phyloP scores from a whole-genome alignment of 1,140 invertebrate genomes.

The Vanessa atalanta region DNA sequence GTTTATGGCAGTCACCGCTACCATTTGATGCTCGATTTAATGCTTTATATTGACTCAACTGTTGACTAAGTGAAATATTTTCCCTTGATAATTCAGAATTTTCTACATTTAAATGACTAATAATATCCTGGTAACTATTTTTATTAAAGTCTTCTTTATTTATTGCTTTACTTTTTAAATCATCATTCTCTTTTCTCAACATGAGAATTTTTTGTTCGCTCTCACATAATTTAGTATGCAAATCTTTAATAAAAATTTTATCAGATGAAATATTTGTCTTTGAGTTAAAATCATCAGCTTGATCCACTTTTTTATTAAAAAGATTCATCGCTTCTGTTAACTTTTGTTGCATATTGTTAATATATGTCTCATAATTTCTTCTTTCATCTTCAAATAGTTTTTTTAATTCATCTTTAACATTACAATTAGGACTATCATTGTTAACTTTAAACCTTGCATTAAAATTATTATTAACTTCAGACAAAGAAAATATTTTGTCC shows the following conservation, averaged over 20 bases:
- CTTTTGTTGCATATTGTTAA: slow-evolving; percentile 68
- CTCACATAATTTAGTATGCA: slow-evolving; percentile 71
- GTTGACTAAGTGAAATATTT: slow-evolving; percentile 67
- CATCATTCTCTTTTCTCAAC: slow-evolving; percentile 77
- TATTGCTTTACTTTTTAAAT: slow-evolving; percentile 52
- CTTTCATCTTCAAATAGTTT: slow-evolving; percentile 72
- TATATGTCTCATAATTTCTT: slow-evolving; percentile 74
- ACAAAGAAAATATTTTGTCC: slow-evolving; percentile 65
- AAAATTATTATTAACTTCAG: slow-evolving; percentile 52
- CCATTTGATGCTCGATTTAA: slow-evolving; percentile 49
- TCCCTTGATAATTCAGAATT: slow-evolving; percentile 73
- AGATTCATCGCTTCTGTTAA: slow-evolving; percentile 66
- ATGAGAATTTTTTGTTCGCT: slow-evolving; percentile 74
- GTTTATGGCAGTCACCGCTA: slow-evolving; percentile 45
- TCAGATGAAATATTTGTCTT: slow-evolving; percentile 42
- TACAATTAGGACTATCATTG: slow-evolving; percentile 46
- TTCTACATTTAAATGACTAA: slow-evolving; percentile 71
- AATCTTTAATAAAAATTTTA: slow-evolving; percentile 61
- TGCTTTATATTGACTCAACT: slow-evolving; percentile 64
- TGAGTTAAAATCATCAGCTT: slow-evolving; percentile 44
- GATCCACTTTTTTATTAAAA: slow-evolving; percentile 58
- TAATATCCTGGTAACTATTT: slow-evolving; percentile 68
- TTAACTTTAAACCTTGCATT: slow-evolving; percentile 45
- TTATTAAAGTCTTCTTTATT: slow-evolving; percentile 53
- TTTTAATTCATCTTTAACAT: slow-evolving; percentile 70